These are phyloP conservation scores for Agapornis canus DNA, from an alignment of 2,797 vertebrate genomes.

Conservation along the genomic window DNA sequence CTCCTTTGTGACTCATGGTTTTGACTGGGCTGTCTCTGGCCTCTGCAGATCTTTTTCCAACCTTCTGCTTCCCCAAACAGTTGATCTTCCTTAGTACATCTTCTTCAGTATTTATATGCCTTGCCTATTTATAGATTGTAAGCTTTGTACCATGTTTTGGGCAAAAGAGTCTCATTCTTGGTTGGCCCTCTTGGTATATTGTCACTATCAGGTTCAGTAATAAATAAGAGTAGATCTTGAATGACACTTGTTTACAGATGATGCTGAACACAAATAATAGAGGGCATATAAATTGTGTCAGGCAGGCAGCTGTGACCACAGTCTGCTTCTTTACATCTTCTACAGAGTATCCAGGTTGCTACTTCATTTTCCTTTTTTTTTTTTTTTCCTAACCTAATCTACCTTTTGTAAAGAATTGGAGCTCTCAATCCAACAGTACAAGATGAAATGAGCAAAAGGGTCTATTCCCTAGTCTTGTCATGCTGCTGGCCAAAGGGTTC, in stretches of 20 bases:
- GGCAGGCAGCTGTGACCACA: neutral
- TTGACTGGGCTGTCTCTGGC: neutral
- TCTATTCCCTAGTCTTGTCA: neutral
- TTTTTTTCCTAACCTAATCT: neutral
- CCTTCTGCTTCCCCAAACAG: neutral
- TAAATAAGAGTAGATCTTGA: neutral
- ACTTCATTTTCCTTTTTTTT: neutral
- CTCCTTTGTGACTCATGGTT: neutral
- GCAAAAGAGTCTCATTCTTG: neutral
- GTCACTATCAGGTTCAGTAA: neutral
- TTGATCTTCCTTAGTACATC: neutral
- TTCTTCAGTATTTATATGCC: neutral
- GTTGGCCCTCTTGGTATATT: neutral
- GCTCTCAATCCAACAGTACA: neutral
- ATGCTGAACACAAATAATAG: neutral
- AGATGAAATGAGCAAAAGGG: neutral
- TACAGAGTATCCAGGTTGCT: neutral
- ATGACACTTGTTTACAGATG: neutral
- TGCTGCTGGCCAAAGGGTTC: neutral
- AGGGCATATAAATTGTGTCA: neutral
- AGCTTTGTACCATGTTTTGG: neutral
- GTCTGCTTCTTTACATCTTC: neutral
- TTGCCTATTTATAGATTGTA: neutral
- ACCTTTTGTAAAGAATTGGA: neutral
- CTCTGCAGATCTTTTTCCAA: neutral